These are phyloP conservation scores for Pachydiplax longipennis DNA, from an alignment of 2,888 invertebrate species.

Conservation along the genomic window DNA sequence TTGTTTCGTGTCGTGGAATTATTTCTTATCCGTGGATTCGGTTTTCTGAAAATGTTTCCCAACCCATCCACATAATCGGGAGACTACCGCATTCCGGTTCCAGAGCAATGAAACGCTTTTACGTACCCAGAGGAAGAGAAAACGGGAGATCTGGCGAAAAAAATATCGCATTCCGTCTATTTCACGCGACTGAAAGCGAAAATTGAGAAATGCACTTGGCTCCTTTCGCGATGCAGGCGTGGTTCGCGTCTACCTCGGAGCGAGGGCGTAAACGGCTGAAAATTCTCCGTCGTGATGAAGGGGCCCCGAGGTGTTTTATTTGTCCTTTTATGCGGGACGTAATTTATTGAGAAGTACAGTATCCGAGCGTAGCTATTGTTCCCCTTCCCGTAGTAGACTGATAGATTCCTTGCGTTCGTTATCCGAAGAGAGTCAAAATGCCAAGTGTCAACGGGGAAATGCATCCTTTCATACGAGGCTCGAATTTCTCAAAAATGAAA, in stretches of 20 bases:
- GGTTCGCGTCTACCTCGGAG: neutral
- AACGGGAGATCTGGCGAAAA: too few species aligned
- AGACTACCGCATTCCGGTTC: too few species aligned
- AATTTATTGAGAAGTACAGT: conserved; percentile 13
- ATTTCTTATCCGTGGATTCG: too few species aligned
- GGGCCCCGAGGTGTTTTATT: neutral
- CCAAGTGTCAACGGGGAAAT: too few species aligned
- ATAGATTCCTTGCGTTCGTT: conserved; percentile 22
- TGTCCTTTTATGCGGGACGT: neutral
- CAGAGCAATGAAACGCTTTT: too few species aligned
- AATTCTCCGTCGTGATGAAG: neutral
- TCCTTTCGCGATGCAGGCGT: neutral
- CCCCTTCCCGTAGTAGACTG: neutral
- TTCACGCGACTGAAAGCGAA: neutral
- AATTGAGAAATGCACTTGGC: too few species aligned
- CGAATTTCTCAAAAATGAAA: too few species aligned
- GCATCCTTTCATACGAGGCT: too few species aligned
- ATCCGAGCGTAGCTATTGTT: neutral
- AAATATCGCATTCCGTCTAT: neutral
- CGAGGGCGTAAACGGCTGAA: neutral
- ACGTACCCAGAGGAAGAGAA: too few species aligned
- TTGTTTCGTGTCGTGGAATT: too few species aligned
- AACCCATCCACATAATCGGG: too few species aligned
- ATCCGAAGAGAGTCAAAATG: neutral
- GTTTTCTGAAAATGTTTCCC: too few species aligned